Conservation (phyloP, 1,140 invertebrate species). For the Pseudomyrmex gracilis region DNA sequence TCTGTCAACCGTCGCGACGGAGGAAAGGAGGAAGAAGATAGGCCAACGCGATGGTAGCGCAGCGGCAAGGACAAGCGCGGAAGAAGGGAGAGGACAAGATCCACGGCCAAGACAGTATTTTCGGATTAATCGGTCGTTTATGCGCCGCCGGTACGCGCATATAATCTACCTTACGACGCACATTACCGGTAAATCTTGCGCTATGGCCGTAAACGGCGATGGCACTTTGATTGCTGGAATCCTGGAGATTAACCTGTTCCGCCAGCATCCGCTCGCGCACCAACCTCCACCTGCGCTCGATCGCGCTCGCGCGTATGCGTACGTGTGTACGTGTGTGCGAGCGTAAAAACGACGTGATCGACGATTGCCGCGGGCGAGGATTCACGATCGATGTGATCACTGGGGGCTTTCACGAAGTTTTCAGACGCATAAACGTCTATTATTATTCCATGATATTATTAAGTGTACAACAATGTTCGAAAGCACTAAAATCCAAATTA, state of each 20-base stretch:
- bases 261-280: slow-evolving; percentile 36
- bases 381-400: slow-evolving; percentile 49
- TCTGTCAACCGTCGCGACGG: slow-evolving; percentile 48
- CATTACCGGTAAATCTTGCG: slow-evolving; percentile 80
- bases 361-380: slow-evolving; percentile 43
- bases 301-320: neutral
- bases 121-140: slow-evolving; percentile 81
- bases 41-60: neutral
- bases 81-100: neutral
- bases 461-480: neutral
- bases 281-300: slow-evolving; percentile 48
- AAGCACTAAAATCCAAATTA: neutral
- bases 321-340: slow-evolving; percentile 6
- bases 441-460: neutral
- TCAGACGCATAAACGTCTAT: slow-evolving; percentile 8
- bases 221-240: slow-evolving; percentile 77
- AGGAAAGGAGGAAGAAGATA: neutral
- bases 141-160: slow-evolving; percentile 63
- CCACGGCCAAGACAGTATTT: slow-evolving; percentile 76
- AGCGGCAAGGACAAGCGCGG: neutral
- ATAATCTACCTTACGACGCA: slow-evolving; percentile 75
- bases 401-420: slow-evolving; percentile 26
- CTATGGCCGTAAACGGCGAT: slow-evolving; percentile 74
- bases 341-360: slow-evolving; percentile 45
- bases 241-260: slow-evolving; percentile 80